Conservation (phyloP, 2,888 invertebrate species). For the Lapara coniferarum region DNA sequence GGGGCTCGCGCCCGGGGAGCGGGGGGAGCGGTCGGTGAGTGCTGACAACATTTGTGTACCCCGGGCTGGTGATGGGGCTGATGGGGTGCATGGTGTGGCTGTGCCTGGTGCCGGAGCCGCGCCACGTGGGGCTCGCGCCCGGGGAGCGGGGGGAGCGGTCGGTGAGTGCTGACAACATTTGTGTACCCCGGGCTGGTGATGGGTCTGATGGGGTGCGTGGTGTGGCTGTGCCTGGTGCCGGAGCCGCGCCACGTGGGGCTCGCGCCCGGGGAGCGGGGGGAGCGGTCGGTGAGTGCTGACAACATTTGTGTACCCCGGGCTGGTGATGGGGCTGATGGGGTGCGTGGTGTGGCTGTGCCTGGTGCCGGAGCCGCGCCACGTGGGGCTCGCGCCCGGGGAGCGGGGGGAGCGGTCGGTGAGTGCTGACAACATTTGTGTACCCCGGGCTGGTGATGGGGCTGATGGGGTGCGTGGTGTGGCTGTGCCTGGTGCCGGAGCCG, state of each 20-base stretch:
- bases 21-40: slow-evolving; percentile 43
- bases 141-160: slow-evolving; percentile 50
- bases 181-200: slow-evolving; percentile 95
- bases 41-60: slow-evolving; percentile 95
- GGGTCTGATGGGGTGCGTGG: slow-evolving; percentile 84
- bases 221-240: slow-evolving; percentile 94
- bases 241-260: slow-evolving; percentile 91
- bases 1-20: slow-evolving; percentile 79
- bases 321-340: slow-evolving; percentile 88
- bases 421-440: slow-evolving; percentile 93
- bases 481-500: slow-evolving; percentile 94
- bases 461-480: slow-evolving; percentile 89
- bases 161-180: slow-evolving; percentile 86
- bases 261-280: slow-evolving; percentile 54
- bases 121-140: slow-evolving; percentile 86
- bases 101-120: slow-evolving; percentile 92
- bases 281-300: slow-evolving; percentile 44
- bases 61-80: slow-evolving; percentile 89
- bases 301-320: slow-evolving; percentile 96
- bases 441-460: slow-evolving; percentile 91
- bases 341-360: slow-evolving; percentile 92
- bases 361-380: slow-evolving; percentile 91
- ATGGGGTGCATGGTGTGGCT: slow-evolving; percentile 90
- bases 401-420: slow-evolving; percentile 43
- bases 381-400: slow-evolving; percentile 83